Evolutionary conservation across 2,888 invertebrate species (phyloP).

Genomic region (Scotopteryx bipunctaria): DNA sequence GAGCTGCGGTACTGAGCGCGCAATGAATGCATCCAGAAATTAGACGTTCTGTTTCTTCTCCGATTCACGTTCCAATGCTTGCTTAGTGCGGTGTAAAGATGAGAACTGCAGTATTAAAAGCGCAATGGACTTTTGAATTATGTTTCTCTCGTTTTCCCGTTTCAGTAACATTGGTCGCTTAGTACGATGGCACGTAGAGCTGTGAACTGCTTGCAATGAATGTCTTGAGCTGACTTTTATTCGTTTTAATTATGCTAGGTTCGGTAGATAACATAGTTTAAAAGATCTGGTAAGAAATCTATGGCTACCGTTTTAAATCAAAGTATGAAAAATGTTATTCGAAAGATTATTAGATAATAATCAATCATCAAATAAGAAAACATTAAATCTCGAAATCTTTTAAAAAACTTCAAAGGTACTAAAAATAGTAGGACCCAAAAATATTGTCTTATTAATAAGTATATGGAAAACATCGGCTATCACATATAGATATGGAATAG

Average conservation of each 20-base stretch:
- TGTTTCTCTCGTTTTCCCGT: not conserved
- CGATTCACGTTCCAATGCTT: slow-evolving; percentile 2
- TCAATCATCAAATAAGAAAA: too few species aligned
- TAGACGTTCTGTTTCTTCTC: slow-evolving; percentile 1
- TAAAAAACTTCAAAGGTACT: too few species aligned
- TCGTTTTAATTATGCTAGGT: not conserved
- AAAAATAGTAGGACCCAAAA: too few species aligned
- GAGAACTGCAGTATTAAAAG: not conserved
- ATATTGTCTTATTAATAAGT: too few species aligned
- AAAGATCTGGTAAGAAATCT: too few species aligned
- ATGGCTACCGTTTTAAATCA: too few species aligned
- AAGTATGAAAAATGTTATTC: too few species aligned
- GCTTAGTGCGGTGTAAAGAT: not conserved
- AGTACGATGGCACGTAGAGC: not conserved
- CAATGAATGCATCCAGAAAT: not conserved
- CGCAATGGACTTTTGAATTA: not conserved
- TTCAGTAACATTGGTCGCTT: not conserved
- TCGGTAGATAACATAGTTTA: not conserved
- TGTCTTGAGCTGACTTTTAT: slow-evolving; percentile 3
- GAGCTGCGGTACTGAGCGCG: slow-evolving; percentile 14
- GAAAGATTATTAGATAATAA: too few species aligned
- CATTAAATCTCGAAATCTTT: too few species aligned
- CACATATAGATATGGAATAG: too few species aligned
- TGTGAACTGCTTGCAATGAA: not conserved
- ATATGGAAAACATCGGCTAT: too few species aligned